Conservation (phyloP, 2,797 vertebrate genomes). For the Chiroxiphia lanceolata region DNA sequence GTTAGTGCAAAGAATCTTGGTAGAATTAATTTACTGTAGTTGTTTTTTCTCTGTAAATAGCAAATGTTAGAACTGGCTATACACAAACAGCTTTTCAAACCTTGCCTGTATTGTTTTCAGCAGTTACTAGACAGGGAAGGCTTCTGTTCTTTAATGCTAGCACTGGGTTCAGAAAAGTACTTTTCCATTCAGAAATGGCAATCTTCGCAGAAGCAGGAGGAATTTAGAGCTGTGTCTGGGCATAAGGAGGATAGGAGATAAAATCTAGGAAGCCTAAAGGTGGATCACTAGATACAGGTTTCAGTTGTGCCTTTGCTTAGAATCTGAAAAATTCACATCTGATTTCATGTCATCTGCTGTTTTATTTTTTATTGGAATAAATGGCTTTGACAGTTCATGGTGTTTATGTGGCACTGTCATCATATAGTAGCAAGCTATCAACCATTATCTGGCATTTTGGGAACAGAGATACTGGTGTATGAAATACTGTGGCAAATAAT, state of each 20-base stretch:
- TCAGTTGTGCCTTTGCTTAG: background rate
- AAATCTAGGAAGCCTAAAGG: background rate
- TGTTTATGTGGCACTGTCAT: background rate
- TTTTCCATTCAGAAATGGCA: background rate
- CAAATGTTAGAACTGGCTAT: background rate
- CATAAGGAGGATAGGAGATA: background rate
- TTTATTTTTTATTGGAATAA: background rate
- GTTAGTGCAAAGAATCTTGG: slow-evolving; percentile 46
- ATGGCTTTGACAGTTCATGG: background rate
- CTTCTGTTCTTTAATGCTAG: background rate
- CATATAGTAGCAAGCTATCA: background rate
- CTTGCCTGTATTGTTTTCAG: background rate
- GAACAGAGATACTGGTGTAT: background rate
- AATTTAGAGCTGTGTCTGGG: background rate
- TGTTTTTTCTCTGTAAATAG: slow-evolving; percentile 19
- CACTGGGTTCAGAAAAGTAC: background rate
- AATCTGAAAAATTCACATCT: background rate
- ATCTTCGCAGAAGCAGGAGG: background rate
- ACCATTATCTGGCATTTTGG: background rate
- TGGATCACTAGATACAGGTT: background rate
- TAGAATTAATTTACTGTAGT: slow-evolving; percentile 41
- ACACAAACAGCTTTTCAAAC: background rate
- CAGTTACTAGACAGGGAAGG: background rate
- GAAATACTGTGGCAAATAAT: background rate
- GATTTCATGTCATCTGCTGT: background rate